Base-by-base conservation (phyloP, 1,140 invertebrate species). In the Propsilocerus akamusi region DNA sequence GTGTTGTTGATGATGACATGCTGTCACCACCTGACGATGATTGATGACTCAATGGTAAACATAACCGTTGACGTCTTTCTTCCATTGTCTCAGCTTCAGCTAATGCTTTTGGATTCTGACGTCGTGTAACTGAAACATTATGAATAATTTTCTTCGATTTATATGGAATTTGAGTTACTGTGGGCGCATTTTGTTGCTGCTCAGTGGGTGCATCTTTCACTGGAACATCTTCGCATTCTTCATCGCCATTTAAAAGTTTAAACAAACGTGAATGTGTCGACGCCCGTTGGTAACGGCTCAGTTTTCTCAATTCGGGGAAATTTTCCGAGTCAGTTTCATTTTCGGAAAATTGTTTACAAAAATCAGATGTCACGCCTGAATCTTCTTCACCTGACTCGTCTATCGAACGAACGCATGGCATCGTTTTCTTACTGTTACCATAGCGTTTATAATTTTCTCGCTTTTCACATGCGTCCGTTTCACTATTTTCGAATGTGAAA, bases 241-340 rank as follows among this genome's bases (percentile, higher is more conserved):
- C 26, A 14, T 66, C 55, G 32, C 61, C 56, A n/a, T 73, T 75
- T 20, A 83, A 57, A 2, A 83, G 58, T 57, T 75, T 76, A 52
- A 80, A 82, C 11, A 83, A 63, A 50, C 81, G 68, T 12, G 80
- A 82, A 63, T 83, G 80, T 5, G 80, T 83, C 34, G 79, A 73
- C 2, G 80, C 80, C 48, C 80, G 63, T 59, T 81, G 73, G 56
- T 79, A 83, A 49, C 69, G 68, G 5, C 67, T 72, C 50, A 73
- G 64, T 54, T 74, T 77, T 12, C 67, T 69, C n/a, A 70, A 55
- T 52, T 73, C 70, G 3, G 70, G 63, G 51, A 68, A 67, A 49
- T 68, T 69, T 28, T 81, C 80, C 3, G 75, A 72, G 50, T 79
- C 77, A 0, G 75, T 76, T 46, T 80, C 77, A 20, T 25, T 41